Evolutionary conservation across 1,140 invertebrate genomes (phyloP), one percentile per base, ranked within the genome.

Genomic region (Andricus grossulariae): DNA sequence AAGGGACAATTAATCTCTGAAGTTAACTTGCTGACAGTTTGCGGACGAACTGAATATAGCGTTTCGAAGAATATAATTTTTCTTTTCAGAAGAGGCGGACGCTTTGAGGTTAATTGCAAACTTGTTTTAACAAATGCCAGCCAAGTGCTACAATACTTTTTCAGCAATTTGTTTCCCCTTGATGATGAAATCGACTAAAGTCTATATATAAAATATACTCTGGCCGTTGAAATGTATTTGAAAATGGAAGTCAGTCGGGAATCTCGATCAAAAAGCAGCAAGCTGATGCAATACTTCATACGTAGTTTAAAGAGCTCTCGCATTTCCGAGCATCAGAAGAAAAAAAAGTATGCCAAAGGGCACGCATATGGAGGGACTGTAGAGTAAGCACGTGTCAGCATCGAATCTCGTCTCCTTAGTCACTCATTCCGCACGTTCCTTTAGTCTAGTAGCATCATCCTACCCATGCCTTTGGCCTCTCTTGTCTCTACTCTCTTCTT

Each of bases 371-470:
- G 25, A 39, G 60, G 60, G 39, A 66, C 21, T 66, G n/a, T 39
- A 66, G 39, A 66, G 60, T 66, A 21, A 66, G 60, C 60, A 66
- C 60, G 60, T 45, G 60, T 32, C 60, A 66, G 60, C 60, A 66
- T 66, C 32, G 32, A 66, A 66, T 66, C 60, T 32, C 25, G 32
- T 66, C 60, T 66, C 60, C 60, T 66, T 66, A 66, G 60, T 66
- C 25, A 66, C 57, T 45, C 25, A 66, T 66, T 66, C 57, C 57
- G 25, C 57, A 66, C 57, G 57, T 66, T 66, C 57, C 25, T 66
- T 4, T 39, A 32, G 32, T 32, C 21, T 21, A 66, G 57, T 66
- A 66, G 57, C 57, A 66, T 66, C 57, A 66, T 66, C 57, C 57
- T 25, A 39, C 57, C 25, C 57, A 66, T 66, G 39, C 57, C 32